These are phyloP conservation scores for Empis stercorea DNA, from an alignment of 2,888 invertebrate species.

Conservation along the genomic window DNA sequence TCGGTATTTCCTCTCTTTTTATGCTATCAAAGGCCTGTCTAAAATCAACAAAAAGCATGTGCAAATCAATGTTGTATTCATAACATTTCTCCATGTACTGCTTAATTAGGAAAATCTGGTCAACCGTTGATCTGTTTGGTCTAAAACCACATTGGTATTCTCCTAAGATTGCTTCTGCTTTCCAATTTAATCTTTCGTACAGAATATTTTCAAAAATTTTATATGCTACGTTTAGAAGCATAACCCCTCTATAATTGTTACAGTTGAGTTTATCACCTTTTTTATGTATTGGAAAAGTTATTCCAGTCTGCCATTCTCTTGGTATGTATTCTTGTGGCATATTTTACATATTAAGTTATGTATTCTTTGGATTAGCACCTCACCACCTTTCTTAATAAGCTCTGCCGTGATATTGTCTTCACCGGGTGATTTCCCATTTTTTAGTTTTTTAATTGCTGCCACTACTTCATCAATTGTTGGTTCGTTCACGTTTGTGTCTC, in stretches of 20 bases:
- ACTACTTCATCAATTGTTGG: not conserved
- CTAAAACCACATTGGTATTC: too few relatives aligned
- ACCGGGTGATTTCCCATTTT: not conserved
- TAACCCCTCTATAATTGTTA: slow-evolving; percentile 2
- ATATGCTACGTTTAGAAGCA: not conserved
- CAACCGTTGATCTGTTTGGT: too few relatives aligned
- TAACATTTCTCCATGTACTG: too few relatives aligned
- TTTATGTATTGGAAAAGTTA: not conserved
- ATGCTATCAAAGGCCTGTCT: too few relatives aligned
- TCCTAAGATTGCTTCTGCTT: too few relatives aligned
- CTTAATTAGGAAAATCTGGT: too few relatives aligned
- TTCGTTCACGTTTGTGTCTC: not conserved
- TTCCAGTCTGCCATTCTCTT: not conserved
- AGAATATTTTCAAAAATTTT: slow-evolving; percentile 2
- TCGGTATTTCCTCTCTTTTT: too few relatives aligned
- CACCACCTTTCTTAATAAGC: not conserved
- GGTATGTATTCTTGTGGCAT: not conserved
- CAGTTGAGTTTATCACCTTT: not conserved
- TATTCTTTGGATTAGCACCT: not conserved
- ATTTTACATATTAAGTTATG: not conserved
- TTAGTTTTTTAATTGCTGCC: not conserved
- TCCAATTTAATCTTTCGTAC: too few relatives aligned
- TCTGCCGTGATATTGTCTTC: slow-evolving; percentile 1
- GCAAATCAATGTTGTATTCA: too few relatives aligned
- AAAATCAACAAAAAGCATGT: too few relatives aligned